A percentile compares a stretch with the other conserved stretches of the same genome.
Conservation (phyloP, 2,797 vertebrate genomes). For the Clarias pachynema region DNA sequence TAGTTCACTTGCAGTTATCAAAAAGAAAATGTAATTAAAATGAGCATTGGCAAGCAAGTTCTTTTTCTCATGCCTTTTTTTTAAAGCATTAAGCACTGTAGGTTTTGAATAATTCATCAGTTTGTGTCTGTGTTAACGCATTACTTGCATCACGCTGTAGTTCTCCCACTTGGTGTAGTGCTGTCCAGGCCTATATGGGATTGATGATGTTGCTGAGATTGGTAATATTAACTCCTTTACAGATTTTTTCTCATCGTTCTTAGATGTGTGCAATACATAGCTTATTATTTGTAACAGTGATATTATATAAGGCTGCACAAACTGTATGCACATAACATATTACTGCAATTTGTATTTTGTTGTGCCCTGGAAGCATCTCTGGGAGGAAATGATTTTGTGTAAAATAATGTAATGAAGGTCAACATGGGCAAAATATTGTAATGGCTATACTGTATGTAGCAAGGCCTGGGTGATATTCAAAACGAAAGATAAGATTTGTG, state of each 20-base stretch:
- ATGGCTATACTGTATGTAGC: neutral
- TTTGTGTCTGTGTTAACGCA: neutral
- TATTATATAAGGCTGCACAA: neutral
- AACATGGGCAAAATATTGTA: neutral
- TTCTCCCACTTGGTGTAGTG: neutral
- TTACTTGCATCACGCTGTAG: neutral
- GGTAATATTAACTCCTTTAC: neutral
- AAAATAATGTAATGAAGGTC: neutral
- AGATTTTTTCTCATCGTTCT: neutral
- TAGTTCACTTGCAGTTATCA: constrained; percentile 43
- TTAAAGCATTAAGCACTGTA: neutral
- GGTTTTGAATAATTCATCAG: constrained; percentile 13
- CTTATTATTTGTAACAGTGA: neutral
- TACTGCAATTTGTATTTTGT: neutral
- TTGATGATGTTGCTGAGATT: constrained; percentile 5
- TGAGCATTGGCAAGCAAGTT: neutral
- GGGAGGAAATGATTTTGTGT: neutral
- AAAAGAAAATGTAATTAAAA: constrained; percentile 55
- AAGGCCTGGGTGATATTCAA: neutral
- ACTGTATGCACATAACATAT: neutral
- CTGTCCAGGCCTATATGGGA: neutral
- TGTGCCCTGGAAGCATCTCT: neutral
- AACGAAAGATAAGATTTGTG: neutral
- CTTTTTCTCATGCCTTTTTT: neutral
- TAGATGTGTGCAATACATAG: neutral